These are phyloP conservation scores for Lasioglossum baleicum DNA, from an alignment of 1,140 invertebrate species.

Conservation along the genomic window DNA sequence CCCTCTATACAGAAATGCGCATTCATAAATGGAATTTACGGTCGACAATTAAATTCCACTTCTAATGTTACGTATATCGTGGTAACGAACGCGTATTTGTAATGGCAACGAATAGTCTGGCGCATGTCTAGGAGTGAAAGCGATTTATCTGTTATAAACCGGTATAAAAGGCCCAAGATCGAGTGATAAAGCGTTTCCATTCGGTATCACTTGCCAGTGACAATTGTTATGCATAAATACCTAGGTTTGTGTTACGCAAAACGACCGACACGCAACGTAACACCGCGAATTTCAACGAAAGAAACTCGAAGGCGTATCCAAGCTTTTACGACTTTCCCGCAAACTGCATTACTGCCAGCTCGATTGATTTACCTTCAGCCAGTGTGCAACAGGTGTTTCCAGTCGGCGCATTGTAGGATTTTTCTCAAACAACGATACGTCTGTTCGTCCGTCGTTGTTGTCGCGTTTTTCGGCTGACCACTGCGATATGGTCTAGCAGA, in stretches of 20 bases:
- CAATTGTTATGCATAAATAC: constrained; percentile 19
- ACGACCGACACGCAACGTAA: not conserved
- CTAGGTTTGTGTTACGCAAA: constrained; percentile 1
- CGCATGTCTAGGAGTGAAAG: constrained; percentile 7
- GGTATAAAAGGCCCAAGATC: constrained; percentile 7
- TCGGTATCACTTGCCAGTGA: constrained; percentile 11
- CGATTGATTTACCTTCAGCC: constrained; percentile 33
- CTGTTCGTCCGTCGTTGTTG: not conserved
- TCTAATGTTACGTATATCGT: too few relatives aligned
- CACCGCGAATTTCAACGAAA: not conserved
- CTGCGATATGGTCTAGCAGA: not conserved
- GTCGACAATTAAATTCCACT: too few relatives aligned
- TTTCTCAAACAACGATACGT: constrained; percentile 2
- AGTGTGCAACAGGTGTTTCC: constrained; percentile 31
- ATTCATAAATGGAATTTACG: too few relatives aligned
- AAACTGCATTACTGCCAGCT: not conserved
- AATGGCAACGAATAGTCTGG: not conserved
- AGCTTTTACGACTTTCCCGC: constrained; percentile 20
- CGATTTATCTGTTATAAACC: constrained; percentile 32
- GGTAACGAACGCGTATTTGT: too few relatives aligned
- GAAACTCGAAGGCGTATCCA: not conserved
- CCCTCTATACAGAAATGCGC: too few relatives aligned
- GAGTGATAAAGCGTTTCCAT: not conserved
- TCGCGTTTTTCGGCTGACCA: not conserved
- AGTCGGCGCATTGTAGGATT: not conserved